Evolutionary conservation across 2,888 invertebrate genomes (phyloP).

Genomic region (Glaucopsyche alexis): DNA sequence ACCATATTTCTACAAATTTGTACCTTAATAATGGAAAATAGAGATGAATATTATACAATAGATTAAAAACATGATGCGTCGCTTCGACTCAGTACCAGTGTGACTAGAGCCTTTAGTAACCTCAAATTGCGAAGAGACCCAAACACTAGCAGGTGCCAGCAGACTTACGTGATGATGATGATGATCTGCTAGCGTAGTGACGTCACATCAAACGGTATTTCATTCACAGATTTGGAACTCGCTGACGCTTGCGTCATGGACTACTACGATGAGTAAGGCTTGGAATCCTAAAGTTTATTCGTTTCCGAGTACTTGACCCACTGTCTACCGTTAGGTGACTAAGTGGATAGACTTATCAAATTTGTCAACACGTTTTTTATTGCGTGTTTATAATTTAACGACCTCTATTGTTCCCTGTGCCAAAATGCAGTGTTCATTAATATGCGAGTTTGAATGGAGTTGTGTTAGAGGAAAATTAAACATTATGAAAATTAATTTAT

Average conservation of each 20-base stretch:
- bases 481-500: no score
- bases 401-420: not conserved
- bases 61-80: no score
- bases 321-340: slow-evolving; percentile 44
- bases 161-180: not conserved
- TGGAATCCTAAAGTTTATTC: slow-evolving; percentile 45
- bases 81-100: no score
- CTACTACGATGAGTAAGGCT: slow-evolving; percentile 43
- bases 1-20: no score
- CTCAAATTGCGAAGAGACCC: no score
- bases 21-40: no score
- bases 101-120: no score
- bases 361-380: slow-evolving; percentile 28
- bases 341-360: slow-evolving; percentile 37
- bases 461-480: no score
- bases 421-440: not conserved
- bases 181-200: not conserved
- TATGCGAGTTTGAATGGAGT: not conserved
- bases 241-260: slow-evolving; percentile 10
- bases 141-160: no score
- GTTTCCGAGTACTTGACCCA: slow-evolving; percentile 65
- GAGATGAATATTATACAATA: no score
- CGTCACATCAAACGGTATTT: slow-evolving; percentile 7
- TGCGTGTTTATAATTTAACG: slow-evolving; percentile 14
- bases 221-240: not conserved